Evolutionary conservation across 1,140 invertebrate genomes (phyloP).

Genomic region (Heliconius hewitsoni): DNA sequence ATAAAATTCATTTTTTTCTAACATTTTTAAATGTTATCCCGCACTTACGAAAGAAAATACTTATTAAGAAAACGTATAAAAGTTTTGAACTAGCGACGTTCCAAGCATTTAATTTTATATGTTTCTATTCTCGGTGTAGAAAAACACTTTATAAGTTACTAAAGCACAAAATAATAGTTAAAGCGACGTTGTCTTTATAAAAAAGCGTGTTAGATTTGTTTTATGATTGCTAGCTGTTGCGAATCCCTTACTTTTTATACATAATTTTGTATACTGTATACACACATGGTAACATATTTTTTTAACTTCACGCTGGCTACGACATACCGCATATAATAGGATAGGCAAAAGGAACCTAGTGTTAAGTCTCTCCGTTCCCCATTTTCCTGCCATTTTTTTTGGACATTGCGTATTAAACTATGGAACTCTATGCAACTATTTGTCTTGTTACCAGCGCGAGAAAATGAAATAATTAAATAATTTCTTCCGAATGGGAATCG

Average conservation of each 20-base stretch:
- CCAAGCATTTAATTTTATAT: no score
- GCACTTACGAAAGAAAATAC: no score
- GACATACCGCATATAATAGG: background rate
- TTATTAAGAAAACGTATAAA: no score
- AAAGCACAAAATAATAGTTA: background rate
- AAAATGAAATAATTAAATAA: background rate
- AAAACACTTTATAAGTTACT: background rate
- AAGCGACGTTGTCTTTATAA: conserved; percentile 40
- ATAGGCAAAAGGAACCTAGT: background rate
- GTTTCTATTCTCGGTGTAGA: no score
- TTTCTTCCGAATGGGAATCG: background rate
- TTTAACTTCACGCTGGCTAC: background rate
- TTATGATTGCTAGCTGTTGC: conserved; percentile 43
- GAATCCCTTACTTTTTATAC: conserved; percentile 33
- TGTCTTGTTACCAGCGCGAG: background rate
- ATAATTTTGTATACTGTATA: background rate
- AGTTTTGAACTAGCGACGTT: no score
- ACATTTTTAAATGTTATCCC: no score
- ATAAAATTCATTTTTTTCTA: no score
- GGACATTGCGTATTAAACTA: background rate
- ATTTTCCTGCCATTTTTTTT: background rate
- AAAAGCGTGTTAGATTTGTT: conserved; percentile 55
- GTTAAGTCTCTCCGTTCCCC: background rate
- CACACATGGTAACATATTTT: background rate
- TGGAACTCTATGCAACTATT: background rate